A percentile compares a stretch with the other conserved stretches of the same genome.
phyloP scores from a whole-genome alignment of 2,113 vertebrate species.

The Chaetodon auriga region DNA sequence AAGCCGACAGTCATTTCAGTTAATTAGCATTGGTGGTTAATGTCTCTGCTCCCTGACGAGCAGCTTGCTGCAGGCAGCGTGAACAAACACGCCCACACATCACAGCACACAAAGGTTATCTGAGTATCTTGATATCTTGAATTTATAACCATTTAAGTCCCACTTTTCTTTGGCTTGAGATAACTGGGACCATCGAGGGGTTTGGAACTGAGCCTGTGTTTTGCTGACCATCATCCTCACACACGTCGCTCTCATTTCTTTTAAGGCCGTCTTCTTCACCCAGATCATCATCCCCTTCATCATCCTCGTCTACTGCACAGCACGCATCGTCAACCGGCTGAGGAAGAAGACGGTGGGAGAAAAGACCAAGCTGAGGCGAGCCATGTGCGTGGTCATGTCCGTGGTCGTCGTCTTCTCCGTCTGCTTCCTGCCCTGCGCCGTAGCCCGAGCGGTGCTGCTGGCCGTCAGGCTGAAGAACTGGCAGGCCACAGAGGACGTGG shows the following conservation, averaged over 20 bases:
- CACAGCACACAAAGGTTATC: not conserved
- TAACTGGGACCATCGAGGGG: not conserved
- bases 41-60: not conserved
- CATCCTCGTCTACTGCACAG: slow-evolving; percentile 81
- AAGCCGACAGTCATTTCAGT: not conserved
- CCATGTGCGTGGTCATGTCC: slow-evolving; percentile 71
- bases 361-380: slow-evolving; percentile 75
- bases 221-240: not conserved
- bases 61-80: not conserved
- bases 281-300: slow-evolving; percentile 84
- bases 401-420: slow-evolving; percentile 77
- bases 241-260: not conserved
- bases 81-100: not conserved
- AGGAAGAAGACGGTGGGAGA: slow-evolving; percentile 78
- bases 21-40: not conserved
- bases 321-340: slow-evolving; percentile 75
- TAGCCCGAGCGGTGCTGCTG: slow-evolving; percentile 81
- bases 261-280: slow-evolving; percentile 75
- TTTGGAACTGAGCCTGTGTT: not conserved
- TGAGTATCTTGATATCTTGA: not conserved
- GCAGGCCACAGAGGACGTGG: slow-evolving; percentile 48
- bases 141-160: not conserved
- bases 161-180: not conserved
- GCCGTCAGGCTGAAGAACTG: accelerated
- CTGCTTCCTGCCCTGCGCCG: slow-evolving; percentile 83